Conservation (phyloP, 1,140 invertebrate species). For the Zaprionus africanus region DNA sequence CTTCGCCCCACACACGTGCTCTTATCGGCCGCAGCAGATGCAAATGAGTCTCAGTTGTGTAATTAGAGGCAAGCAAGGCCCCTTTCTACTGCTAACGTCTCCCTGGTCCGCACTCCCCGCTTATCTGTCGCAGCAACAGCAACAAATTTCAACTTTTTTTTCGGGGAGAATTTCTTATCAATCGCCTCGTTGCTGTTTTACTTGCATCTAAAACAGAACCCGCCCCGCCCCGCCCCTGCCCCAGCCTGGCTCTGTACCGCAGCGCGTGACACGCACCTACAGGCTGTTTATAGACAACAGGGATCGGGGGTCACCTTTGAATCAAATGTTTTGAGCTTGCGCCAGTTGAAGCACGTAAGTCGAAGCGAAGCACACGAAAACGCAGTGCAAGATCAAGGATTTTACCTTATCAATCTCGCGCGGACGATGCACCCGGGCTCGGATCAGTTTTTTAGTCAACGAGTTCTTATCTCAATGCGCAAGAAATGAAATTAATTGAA, state of each 20-base stretch:
- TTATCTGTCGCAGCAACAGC: conserved; percentile 48
- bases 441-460: conserved; percentile 77
- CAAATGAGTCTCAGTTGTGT: conserved; percentile 69
- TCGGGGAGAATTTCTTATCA: conserved; percentile 52
- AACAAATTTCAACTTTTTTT: conserved; percentile 25
- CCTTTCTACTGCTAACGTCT: conserved; percentile 9
- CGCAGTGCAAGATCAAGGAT: conserved; percentile 78
- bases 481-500: conserved; percentile 14
- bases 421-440: conserved; percentile 73
- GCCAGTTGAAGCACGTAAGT: conserved; percentile 54
- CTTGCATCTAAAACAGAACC: conserved; percentile 45
- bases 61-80: conserved; percentile 44
- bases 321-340: conserved; percentile 43
- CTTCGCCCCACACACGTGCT: not conserved
- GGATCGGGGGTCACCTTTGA: conserved; percentile 31
- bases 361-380: conserved; percentile 22
- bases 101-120: conserved; percentile 18
- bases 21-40: conserved; percentile 50
- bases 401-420: conserved; percentile 64
- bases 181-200: conserved; percentile 31
- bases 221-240: not conserved
- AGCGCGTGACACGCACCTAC: conserved; percentile 4
- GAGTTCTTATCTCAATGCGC: conserved; percentile 70
- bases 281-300: conserved; percentile 34
- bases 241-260: not conserved